Evolutionary conservation across 2,888 invertebrate genomes (phyloP).

Genomic region (Eurois occulta): DNA sequence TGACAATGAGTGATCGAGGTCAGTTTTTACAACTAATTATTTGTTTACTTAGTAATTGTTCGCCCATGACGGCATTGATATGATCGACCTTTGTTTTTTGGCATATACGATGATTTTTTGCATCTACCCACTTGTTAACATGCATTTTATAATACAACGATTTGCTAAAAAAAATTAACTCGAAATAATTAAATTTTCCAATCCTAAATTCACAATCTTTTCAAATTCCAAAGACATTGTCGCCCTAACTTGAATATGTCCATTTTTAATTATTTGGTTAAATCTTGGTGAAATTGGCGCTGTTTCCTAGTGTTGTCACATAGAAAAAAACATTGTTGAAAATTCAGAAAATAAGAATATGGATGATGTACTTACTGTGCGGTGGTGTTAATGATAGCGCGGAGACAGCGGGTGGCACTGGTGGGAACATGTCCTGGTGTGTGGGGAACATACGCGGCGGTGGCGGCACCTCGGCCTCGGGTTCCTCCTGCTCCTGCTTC

Average conservation of each 20-base stretch:
- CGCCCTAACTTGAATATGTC: neutral
- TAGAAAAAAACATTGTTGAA: constrained; percentile 5
- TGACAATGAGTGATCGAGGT: constrained; percentile 85
- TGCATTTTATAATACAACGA: constrained; percentile 8
- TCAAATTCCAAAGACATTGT: neutral
- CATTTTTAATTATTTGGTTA: neutral
- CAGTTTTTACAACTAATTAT: constrained; percentile 81
- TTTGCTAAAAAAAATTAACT: neutral
- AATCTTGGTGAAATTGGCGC: neutral
- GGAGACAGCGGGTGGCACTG: constrained; percentile 92
- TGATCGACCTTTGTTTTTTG: constrained; percentile 81
- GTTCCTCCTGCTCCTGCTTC: constrained; percentile 85
- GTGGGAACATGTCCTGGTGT: constrained; percentile 93
- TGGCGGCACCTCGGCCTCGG: constrained; percentile 88
- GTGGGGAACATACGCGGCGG: constrained; percentile 90
- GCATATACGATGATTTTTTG: constrained; percentile 51
- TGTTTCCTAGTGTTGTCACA: neutral
- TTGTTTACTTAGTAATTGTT: constrained; percentile 80
- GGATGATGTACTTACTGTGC: constrained; percentile 92
- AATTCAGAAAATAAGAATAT: neutral
- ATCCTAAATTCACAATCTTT: neutral
- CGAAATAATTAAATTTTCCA: neutral
- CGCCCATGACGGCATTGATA: constrained; percentile 87
- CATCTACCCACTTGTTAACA: constrained; percentile 56
- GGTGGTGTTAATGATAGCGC: constrained; percentile 95